Percentiles rank a stretch among this genome's conserved stretches.
Conservation (phyloP, 2,113 vertebrate species). For the Calypte anna region DNA sequence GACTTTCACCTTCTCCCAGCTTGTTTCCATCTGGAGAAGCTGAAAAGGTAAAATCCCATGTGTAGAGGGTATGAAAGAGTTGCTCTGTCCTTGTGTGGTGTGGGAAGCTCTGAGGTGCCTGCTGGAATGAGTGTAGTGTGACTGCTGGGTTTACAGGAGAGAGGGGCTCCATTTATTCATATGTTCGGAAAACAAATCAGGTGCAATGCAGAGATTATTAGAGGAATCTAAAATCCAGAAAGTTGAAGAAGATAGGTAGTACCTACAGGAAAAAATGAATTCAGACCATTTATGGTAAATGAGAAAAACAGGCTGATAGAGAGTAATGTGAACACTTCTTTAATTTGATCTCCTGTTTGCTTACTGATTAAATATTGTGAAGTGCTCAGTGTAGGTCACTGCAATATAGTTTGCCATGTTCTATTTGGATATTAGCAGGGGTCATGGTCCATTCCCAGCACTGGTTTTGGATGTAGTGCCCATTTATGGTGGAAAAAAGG, state of each 20-base stretch:
- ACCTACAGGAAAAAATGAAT: not conserved
- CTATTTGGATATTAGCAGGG: not conserved
- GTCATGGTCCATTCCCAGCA: not conserved
- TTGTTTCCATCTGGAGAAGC: not conserved
- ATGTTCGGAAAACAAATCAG: not conserved
- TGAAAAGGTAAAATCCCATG: not conserved
- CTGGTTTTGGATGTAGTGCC: not conserved
- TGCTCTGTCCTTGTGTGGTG: not conserved
- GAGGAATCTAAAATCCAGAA: not conserved
- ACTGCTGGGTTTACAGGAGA: not conserved
- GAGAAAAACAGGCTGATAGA: not conserved
- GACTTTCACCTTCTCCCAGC: not conserved
- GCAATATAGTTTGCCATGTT: accelerated
- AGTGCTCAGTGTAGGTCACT: not conserved
- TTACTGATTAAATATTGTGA: not conserved
- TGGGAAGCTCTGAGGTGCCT: not conserved
- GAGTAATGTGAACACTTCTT: not conserved
- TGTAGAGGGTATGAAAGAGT: not conserved
- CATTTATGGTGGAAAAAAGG: not conserved
- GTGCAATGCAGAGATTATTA: not conserved
- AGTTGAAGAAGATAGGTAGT: not conserved
- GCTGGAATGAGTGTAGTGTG: not conserved
- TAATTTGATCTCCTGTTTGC: not conserved
- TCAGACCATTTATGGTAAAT: not conserved
- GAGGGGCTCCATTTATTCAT: not conserved